Evolutionary conservation across 2,797 vertebrate species (phyloP), one percentile per base, ranked within the genome.

Genomic region (Valencia hispanica): DNA sequence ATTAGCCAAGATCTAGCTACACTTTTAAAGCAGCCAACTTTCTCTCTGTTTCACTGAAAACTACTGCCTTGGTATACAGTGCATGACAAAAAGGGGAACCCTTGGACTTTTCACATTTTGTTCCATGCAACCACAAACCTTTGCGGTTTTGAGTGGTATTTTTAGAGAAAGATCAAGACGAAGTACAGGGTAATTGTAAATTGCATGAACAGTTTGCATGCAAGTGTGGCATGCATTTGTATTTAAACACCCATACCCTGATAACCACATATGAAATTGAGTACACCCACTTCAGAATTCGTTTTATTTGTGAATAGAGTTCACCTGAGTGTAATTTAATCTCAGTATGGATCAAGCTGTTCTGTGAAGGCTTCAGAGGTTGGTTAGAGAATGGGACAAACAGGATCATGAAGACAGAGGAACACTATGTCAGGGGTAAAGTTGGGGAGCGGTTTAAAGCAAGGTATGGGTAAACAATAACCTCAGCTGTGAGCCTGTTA

Each of bases 1-100:
- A 32, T 18, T 34, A 61, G 57, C 57, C 30, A 20, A 32, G 36
- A 39, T 22, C 34, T 39, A 10, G 36, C 63, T 39, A 14, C 5
- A 15, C 20, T n/a, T 25, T 76, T 41, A 75, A 66, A 30, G 78
- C 22, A 66, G 45, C 75, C 53, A 79, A 18, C 18, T 78, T 36
- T 14, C 4, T 20, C 41, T 73, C 3, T 39, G 15, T 61, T 18
- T 32, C 20, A 8, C 20, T 61, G 30, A 8, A 15, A 61, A 34
- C 32, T 8, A 34, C 17, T 61, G 32, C 59, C 17, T 3, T 20
- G 20, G 14, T 61, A 32, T 20, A 61, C 18, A 34, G 2, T 4
- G 17, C 32, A 15, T 61, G 57, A 8, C 30, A 61, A 18, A 20
- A 32, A 20, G 27, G 20, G 3, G 34, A 57, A 61, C 57, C 55